These are phyloP conservation scores for Artemia sinica DNA, from an alignment of 2,888 invertebrate species.

Conservation along the genomic window DNA sequence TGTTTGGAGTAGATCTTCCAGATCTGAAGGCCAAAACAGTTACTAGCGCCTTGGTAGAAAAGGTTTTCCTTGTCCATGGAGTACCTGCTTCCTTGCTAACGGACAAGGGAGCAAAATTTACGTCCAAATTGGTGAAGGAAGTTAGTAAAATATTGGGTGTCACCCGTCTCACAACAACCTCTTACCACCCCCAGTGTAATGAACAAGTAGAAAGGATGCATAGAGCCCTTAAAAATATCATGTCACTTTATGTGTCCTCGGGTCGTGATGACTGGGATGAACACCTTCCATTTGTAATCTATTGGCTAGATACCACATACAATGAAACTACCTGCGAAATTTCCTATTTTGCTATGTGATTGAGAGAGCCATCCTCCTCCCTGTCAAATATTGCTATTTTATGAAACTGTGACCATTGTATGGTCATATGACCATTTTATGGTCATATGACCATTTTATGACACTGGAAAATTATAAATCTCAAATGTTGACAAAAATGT, in stretches of 20 bases:
- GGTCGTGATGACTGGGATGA: neutral
- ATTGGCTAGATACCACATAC: neutral
- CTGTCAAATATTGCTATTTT: neutral
- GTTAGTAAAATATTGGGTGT: slow-evolving; percentile 18
- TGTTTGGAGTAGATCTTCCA: neutral
- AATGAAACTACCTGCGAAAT: neutral
- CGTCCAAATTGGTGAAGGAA: slow-evolving; percentile 22
- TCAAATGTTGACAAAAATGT: neutral
- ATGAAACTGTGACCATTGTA: too few relatives aligned
- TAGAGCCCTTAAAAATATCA: neutral
- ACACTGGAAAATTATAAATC: neutral
- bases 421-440: too few relatives aligned
- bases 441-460: neutral
- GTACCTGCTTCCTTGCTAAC: slow-evolving; percentile 25
- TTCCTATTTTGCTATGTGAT: neutral
- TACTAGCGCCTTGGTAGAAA: slow-evolving; percentile 1
- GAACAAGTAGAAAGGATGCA: neutral
- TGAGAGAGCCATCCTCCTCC: neutral
- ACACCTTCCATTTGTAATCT: neutral
- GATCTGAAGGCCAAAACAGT: neutral
- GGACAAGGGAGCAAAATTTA: slow-evolving; percentile 26
- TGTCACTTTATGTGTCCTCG: neutral
- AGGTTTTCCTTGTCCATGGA: slow-evolving; percentile 22
- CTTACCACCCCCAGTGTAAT: neutral
- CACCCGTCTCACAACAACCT: neutral